Percentiles rank a stretch among this genome's conserved stretches.
phyloP scores from a whole-genome alignment of 2,797 vertebrate species.

The Merluccius polli region DNA sequence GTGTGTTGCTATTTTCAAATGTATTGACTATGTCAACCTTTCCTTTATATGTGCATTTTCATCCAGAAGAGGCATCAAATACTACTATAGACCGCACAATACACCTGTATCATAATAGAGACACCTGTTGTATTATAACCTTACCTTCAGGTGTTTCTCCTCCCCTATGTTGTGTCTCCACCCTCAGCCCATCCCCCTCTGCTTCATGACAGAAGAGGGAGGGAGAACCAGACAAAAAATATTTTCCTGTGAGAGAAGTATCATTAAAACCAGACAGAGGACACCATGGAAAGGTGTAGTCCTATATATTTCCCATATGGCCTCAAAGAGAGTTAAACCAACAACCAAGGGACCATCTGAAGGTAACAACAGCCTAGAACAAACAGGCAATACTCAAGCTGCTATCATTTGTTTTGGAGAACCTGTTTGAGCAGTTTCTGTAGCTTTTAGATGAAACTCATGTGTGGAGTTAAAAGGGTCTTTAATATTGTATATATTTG shows the following conservation, averaged over 20 bases:
- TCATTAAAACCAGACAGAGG: conserved; percentile 32
- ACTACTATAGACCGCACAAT: neutral
- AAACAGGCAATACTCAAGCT: neutral
- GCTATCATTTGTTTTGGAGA: conserved; percentile 21
- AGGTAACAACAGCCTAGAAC: neutral
- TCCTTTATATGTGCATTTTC: neutral
- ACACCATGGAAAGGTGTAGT: conserved; percentile 14
- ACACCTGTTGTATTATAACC: neutral
- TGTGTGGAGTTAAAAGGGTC: neutral
- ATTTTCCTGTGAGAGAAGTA: neutral
- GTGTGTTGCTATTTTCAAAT: neutral
- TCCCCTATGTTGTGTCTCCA: conserved; percentile 39
- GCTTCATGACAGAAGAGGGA: conserved; percentile 10
- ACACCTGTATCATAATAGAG: neutral
- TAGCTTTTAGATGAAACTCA: conserved; percentile 10
- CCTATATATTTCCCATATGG: conserved; percentile 3
- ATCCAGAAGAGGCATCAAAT: neutral
- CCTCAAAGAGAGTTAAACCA: conserved; percentile 5
- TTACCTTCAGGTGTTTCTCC: conserved; percentile 34
- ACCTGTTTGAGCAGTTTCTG: conserved; percentile 46
- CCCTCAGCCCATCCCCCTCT: conserved; percentile 36
- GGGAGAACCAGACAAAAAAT: conserved; percentile 5
- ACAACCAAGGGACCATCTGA: neutral
- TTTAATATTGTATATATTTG: neutral
- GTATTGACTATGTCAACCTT: neutral